Evolutionary conservation across 2,888 invertebrate genomes (phyloP).

Genomic region (Erebia ligea): DNA sequence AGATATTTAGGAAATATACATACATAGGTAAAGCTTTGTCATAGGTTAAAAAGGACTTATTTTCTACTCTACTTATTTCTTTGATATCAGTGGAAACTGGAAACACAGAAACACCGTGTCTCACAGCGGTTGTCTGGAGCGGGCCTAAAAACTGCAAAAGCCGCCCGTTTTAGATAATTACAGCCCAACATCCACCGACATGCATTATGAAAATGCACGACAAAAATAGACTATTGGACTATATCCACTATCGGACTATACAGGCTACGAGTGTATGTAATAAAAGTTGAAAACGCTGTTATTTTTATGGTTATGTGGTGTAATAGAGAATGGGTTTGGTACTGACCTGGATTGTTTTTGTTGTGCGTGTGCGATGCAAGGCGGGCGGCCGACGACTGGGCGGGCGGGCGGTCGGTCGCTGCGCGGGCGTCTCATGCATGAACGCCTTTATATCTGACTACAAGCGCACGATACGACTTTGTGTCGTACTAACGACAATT

Average conservation of each 20-base stretch:
- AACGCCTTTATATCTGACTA: constrained; percentile 43
- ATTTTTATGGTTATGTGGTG: constrained; percentile 14
- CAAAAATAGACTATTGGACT: constrained; percentile 48
- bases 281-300: not conserved
- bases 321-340: constrained; percentile 18
- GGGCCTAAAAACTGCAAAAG: constrained; percentile 45
- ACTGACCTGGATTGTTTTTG: constrained; percentile 41
- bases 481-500: too few relatives aligned
- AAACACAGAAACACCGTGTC: not conserved
- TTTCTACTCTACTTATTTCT: not conserved
- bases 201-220: constrained; percentile 52
- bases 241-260: constrained; percentile 1
- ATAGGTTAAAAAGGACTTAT: too few relatives aligned
- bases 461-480: constrained; percentile 40
- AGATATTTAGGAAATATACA: too few relatives aligned
- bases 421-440: constrained; percentile 48
- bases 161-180: constrained; percentile 64
- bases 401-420: constrained; percentile 75
- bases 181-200: constrained; percentile 52
- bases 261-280: constrained; percentile 5
- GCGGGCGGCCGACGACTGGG: constrained; percentile 80
- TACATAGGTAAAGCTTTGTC: too few relatives aligned
- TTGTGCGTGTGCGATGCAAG: constrained; percentile 64
- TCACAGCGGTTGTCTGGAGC: not conserved
- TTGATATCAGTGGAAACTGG: not conserved